Evolutionary conservation across 2,797 vertebrate species (phyloP), one percentile per base, ranked within the genome.

Genomic region (Bovichtus diacanthus): DNA sequence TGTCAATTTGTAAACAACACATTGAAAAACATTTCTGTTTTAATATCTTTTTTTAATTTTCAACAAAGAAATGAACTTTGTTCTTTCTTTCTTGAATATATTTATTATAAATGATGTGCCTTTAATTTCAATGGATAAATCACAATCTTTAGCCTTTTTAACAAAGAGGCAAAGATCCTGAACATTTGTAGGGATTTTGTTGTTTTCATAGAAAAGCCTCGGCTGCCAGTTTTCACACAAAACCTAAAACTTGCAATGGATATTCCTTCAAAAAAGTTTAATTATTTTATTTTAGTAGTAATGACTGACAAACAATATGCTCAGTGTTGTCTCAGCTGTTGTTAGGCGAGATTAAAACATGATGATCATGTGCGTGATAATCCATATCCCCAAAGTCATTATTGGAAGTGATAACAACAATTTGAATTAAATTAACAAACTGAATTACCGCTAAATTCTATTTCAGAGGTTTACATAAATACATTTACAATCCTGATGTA

Each of bases 261-360:
- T 75, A 39, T 46, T 60, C 9, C 53, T 29, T 80, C 15, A 38
- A 67, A 70, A 29, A 36, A 9, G 1, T 21, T 56, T 34, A 68
- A 21, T 13, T 9, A 70, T 56, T 50, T 63, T 67, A 68, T 74
- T 55, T 76, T 46, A 38, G 21, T 55, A 74, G 10, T 41, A 72
- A 68, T 27, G 12, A 66, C 19, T 50, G 18, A 60, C 31, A 54
- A 54, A 74, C 36, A 69, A 10, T 51, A 21, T 9, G 2, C 50
- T 70, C 47, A 10, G 10, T 78, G 27, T 76, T 69, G 41, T 78
- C 41, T 77, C 55, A 77, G 72, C 60, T 81, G 69, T 71, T 79
- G 60, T 58, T 64, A 18, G 55, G 31, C 44, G 72, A 78, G 66
- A 80, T 65, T 54, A 82, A 62, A 55, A 74, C 38, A 63, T 31